Base-by-base conservation (phyloP, 2,888 invertebrate species). In the Chrysotoxum bicinctum region DNA sequence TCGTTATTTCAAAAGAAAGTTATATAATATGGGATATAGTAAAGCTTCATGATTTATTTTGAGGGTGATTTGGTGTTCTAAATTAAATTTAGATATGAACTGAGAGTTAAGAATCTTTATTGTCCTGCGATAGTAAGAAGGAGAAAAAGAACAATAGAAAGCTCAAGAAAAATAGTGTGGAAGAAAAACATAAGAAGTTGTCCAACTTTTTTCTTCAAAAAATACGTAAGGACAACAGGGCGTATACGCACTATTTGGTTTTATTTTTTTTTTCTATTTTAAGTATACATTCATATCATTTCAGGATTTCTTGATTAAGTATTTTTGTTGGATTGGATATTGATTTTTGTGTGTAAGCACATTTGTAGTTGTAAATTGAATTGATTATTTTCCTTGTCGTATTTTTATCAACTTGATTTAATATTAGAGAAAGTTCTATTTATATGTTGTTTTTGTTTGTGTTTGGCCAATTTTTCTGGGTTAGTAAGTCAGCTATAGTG, bases 171-270 rank as follows among this genome's bases (percentile, higher is more conserved):
- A 43, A 16, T 16, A 16, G 1, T 8, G 9, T 7, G 23, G 21
- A 21, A 21, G 4, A 26, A 26, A 2, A 26, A 3, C 16, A 16
- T 2, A 43, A n/a, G 16, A 16, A 16, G 3, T 16, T 16, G 0
- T 8, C 16, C n/a, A n/a, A n/a, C n/a, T n/a, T 16, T 16, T 43
- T 8, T 43, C 1, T 16, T 7, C 14, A 16, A 10, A 3, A 0
- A 30, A 1, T 26, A 19, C 21, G 35, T 19, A 14, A 1, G 14
- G 37, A 60, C 23, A 60, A 26, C 60, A 60, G 23, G 60, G 60
- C 16, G 60, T 60, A 60, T 60, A 60, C 60, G 40, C 40, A 60
- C 60, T 40, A n/a, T n/a, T n/a, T n/a, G n/a, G 10, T 56, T 32
- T 56, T 35, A 0, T 56, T 6, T 56, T 7, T 19, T 43, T 8